Base-by-base conservation (phyloP, 2,797 vertebrate species). In the Sciaenops ocellatus region DNA sequence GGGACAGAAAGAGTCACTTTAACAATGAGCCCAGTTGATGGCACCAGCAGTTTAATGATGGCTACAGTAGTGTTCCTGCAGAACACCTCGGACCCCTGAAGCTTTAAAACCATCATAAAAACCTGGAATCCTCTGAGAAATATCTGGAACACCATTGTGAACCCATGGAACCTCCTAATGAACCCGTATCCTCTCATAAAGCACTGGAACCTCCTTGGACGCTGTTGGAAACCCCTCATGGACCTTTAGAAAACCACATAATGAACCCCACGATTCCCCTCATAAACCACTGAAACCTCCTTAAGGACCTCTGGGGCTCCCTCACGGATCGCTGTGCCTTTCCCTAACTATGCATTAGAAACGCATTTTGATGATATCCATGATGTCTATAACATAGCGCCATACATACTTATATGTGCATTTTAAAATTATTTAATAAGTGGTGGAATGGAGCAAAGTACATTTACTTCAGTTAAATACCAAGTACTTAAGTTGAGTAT, bases 261-360 rank as follows among this genome's bases (percentile, higher is more conserved):
- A 87, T 87, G 70, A 86, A 82, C 79, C 68, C 34, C 47, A 65
- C 66, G 55, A 74, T 70, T 42, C 44, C 60, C 54, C 13, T 38
- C 18, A 55, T 69, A 77, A 87, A 87, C 87, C 73, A 48, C 83
- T 64, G 62, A 28, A 67, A 76, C 56, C 66, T 54, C 70, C 54
- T 44, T 0, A 11, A 38, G 60, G 12, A 54, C 60, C 48, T 50
- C 50, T 46, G 61, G 50, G 41, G 34, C 67, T 52, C 55, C 46
- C 42, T 42, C n/a, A 55, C 16, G 4, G 6, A 50, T 13, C 30
- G 18, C 30, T 28, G 3, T n/a, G 42, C 10, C 34, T 47, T 22
- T 42, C 46, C 11, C 26, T 57, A 69, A 74, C 51, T 48, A n/a
- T 24, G 16, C 22, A 10, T 73, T 28, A 6, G 42, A 82, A 48